A percentile compares a stretch with the other conserved stretches of the same genome.
phyloP scores from a whole-genome alignment of 2,113 vertebrate genomes.

The Bubo bubo region DNA sequence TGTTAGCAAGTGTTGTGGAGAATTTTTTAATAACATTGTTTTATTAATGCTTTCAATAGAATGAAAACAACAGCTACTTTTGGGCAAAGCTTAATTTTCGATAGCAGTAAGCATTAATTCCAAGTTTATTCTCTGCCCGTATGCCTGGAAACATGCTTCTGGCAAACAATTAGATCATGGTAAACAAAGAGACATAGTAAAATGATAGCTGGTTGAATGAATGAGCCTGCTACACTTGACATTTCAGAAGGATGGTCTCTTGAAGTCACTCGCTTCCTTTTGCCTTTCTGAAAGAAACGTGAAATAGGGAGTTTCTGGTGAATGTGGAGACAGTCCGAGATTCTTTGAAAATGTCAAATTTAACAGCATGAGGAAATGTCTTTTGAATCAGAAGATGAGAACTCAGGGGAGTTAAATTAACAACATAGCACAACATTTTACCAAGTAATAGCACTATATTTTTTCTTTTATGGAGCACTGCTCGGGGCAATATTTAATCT shows the following conservation, averaged over 20 bases:
- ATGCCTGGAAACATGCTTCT: not conserved
- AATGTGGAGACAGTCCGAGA: not conserved
- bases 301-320: not conserved
- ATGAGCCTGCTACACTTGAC: slow-evolving; percentile 63
- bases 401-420: slow-evolving; percentile 75
- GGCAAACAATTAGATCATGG: not conserved
- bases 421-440: slow-evolving; percentile 76
- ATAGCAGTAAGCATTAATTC: not conserved
- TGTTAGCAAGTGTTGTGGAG: not conserved
- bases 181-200: slow-evolving; percentile 3
- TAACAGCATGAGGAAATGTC: slow-evolving; percentile 66
- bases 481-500: slow-evolving; percentile 77
- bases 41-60: not conserved
- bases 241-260: slow-evolving; percentile 54
- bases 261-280: not conserved
- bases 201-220: slow-evolving; percentile 3
- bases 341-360: slow-evolving; percentile 68
- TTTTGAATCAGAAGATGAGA: slow-evolving; percentile 69
- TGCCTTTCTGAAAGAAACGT: not conserved
- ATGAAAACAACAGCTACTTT: not conserved
- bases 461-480: slow-evolving; percentile 77
- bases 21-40: not conserved
- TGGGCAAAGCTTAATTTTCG: not conserved
- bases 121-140: too few species aligned
- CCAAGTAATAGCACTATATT: slow-evolving; percentile 75